Evolutionary conservation across 2,797 vertebrate genomes (phyloP).

Genomic region (Cuculus canorus): DNA sequence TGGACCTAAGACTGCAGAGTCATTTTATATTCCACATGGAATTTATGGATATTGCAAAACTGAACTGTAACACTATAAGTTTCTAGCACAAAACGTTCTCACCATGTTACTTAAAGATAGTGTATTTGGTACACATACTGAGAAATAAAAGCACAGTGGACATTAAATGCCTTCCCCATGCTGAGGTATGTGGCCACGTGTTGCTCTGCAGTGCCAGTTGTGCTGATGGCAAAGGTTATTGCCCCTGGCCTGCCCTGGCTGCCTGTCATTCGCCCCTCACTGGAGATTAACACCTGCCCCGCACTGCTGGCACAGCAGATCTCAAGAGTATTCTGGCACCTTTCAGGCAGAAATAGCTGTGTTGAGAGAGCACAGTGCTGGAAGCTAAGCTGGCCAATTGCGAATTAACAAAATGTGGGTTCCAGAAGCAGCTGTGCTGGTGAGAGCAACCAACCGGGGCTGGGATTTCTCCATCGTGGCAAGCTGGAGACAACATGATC

Average conservation of each 20-base stretch:
- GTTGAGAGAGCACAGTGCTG: rapidly evolving
- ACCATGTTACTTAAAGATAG: neutral
- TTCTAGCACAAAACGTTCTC: neutral
- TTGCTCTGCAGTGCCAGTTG: neutral
- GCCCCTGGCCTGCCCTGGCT: neutral
- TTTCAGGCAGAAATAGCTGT: neutral
- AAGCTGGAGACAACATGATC: neutral
- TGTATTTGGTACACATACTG: neutral
- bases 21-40: rapidly evolving
- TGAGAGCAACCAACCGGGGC: neutral
- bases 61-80: neutral
- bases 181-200: rapidly evolving
- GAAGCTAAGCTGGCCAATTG: neutral
- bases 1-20: neutral
- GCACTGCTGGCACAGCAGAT: neutral
- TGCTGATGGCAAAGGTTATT: neutral
- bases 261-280: neutral
- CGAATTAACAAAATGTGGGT: neutral
- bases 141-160: neutral
- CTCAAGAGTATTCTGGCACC: neutral
- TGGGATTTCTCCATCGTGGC: neutral
- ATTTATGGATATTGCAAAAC: neutral
- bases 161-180: neutral
- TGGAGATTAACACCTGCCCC: neutral
- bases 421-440: rapidly evolving